Conservation (phyloP, 2,113 vertebrate genomes). For the Illadopsis cleaveri region DNA sequence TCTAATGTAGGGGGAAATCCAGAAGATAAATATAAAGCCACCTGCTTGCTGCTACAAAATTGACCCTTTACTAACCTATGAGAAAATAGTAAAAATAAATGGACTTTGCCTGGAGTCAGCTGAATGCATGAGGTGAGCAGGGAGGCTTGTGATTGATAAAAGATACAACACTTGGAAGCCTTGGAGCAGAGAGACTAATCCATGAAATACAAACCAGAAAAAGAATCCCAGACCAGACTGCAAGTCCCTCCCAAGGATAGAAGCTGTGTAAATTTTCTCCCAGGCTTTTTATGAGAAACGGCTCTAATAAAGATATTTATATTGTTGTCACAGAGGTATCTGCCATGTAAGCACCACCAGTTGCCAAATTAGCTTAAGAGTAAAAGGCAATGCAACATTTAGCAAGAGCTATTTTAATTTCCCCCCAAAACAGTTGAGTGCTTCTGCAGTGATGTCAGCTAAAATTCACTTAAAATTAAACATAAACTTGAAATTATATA, state of each 20-base stretch:
- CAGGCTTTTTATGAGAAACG: background rate
- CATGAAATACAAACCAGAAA: background rate
- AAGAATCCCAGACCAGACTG: background rate
- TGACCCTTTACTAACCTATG: background rate
- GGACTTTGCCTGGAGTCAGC: background rate
- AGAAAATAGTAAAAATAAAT: background rate
- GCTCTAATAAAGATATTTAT: background rate
- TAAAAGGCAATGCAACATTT: background rate
- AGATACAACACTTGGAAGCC: background rate
- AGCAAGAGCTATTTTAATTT: background rate
- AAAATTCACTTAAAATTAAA: background rate
- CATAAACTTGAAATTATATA: background rate
- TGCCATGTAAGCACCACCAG: background rate
- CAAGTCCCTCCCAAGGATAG: background rate
- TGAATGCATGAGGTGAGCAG: background rate
- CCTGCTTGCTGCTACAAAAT: background rate
- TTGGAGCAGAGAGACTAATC: background rate
- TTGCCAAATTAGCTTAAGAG: background rate
- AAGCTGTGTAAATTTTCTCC: background rate
- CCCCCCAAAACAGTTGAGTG: fast-evolving
- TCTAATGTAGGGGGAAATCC: background rate
- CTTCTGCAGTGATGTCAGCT: background rate
- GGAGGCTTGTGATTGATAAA: background rate
- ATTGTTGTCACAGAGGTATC: background rate
- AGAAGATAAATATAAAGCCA: background rate